Base-by-base conservation (phyloP, 2,113 vertebrate species). In the Barnardius zonarius region DNA sequence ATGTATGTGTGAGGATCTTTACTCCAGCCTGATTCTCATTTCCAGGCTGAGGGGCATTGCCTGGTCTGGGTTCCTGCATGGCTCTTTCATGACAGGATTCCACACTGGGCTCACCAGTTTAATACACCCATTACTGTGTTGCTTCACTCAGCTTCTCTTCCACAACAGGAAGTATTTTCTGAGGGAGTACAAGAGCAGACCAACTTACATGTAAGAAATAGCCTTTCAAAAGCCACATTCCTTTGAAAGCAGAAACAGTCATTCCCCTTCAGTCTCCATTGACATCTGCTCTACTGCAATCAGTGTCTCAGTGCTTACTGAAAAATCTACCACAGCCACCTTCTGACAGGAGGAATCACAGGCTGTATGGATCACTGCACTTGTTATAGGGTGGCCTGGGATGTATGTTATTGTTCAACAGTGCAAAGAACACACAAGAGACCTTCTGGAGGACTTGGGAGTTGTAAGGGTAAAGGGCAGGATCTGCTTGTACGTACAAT, bases 321-420 rank as follows among this genome's bases (percentile, higher is more conserved):
- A 35, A 57, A 64, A 55, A 25, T 19, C 54, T 44, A 48, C 54
- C 48, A 48, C 48, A 69, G 83, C 68, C 86, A 31, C 85, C 83
- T 63, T 16, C 62, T 1, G 1, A 13, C 70, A 51, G 48, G 17
- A 11, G 0, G 1, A 39, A 9, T 7, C 74, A 55, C 20, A 39
- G 83, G 54, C 69, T 39, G 5, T 27, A 37, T 1, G 31, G 66
- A 61, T 37, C 70, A 17, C 62, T 22, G 28, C 4, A 0, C 7
- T 28, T 49, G 16, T 11, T 57, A n/a, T 0, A 31, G 46, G 30
- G 39, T 19, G 27, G 69, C 68, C 66, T 3, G 13, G 78, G 17
- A 30, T 5, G 2, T 8, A 30, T 4, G 2, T 6, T n/a, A 46
- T 4, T 4, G 59, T 37, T 78, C 39, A 39, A 4, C 2, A 84